These are phyloP conservation scores for Cassiopea xamachana DNA, from an alignment of 30 jellyfish, hydroid and myxozoan genomes.

Conservation along the genomic window DNA sequence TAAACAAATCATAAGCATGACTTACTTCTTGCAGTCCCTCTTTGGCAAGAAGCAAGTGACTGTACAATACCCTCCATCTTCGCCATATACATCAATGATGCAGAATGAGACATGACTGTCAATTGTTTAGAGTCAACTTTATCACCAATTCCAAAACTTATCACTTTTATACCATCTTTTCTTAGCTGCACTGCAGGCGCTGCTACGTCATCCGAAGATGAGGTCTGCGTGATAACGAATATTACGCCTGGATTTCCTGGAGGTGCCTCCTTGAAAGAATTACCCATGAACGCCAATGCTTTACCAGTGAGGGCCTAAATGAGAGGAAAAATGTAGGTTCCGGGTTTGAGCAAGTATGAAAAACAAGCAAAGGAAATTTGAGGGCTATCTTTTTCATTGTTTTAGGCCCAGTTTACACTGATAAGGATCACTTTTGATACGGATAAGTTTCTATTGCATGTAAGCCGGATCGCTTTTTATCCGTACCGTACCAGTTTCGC, in stretches of 20 bases:
- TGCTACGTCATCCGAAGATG: slow-evolving; percentile 87
- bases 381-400: too few relatives aligned
- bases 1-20: background rate
- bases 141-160: slow-evolving; percentile 86
- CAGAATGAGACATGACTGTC: slow-evolving; percentile 76
- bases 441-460: too few relatives aligned
- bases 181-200: slow-evolving; percentile 80
- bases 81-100: slow-evolving; percentile 71
- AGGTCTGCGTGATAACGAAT: slow-evolving; percentile 77
- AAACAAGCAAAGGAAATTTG: too few relatives aligned
- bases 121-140: slow-evolving; percentile 83
- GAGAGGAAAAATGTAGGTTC: background rate
- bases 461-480: too few relatives aligned
- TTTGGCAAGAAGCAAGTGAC: slow-evolving; percentile 60
- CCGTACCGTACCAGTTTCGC: too few relatives aligned
- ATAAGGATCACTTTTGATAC: too few relatives aligned
- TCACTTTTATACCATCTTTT: slow-evolving; percentile 87
- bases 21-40: slow-evolving; percentile 85
- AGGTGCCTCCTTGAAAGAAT: slow-evolving; percentile 91
- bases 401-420: too few relatives aligned
- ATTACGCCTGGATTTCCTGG: slow-evolving; percentile 95
- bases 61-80: slow-evolving; percentile 75
- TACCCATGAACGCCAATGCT: slow-evolving; percentile 65
- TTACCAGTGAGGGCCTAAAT: slow-evolving; percentile 80
- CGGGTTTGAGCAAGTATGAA: too few relatives aligned